Conservation (phyloP, 2,797 vertebrate species). For the Poecile montanus region DNA sequence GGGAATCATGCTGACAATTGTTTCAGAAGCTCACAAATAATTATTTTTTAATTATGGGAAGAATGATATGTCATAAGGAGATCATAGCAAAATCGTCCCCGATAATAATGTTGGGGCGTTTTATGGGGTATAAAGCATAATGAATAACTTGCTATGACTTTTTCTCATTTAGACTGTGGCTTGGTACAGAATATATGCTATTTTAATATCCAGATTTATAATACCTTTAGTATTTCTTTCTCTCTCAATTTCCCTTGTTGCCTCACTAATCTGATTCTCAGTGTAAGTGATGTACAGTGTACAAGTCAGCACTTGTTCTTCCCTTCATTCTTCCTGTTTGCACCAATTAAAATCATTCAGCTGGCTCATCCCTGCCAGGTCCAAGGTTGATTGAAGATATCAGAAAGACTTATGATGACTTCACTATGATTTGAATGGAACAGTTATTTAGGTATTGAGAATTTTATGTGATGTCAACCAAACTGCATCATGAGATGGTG, state of each 20-base stretch:
- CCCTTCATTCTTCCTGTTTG: background rate
- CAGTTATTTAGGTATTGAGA: background rate
- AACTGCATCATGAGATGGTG: background rate
- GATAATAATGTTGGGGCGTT: background rate
- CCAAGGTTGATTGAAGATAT: background rate
- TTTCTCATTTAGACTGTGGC: background rate
- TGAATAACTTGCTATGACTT: background rate
- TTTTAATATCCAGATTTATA: background rate
- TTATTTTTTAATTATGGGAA: background rate
- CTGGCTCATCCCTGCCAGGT: background rate
- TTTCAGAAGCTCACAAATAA: background rate
- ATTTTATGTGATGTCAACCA: background rate
- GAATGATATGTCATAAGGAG: background rate
- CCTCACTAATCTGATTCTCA: background rate
- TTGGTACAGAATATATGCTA: background rate
- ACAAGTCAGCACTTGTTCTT: slow-evolving; percentile 2
- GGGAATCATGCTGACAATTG: background rate
- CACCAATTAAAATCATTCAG: background rate
- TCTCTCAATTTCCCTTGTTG: background rate
- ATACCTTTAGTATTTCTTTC: background rate
- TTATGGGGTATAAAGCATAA: background rate
- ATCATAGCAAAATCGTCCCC: background rate
- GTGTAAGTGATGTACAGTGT: background rate
- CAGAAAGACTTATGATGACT: background rate
- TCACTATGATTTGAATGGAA: background rate